Percentiles rank a stretch among this genome's conserved stretches.
These are phyloP conservation scores for Pteria penguin DNA, from an alignment of 2,888 invertebrate species.

Conservation along the genomic window DNA sequence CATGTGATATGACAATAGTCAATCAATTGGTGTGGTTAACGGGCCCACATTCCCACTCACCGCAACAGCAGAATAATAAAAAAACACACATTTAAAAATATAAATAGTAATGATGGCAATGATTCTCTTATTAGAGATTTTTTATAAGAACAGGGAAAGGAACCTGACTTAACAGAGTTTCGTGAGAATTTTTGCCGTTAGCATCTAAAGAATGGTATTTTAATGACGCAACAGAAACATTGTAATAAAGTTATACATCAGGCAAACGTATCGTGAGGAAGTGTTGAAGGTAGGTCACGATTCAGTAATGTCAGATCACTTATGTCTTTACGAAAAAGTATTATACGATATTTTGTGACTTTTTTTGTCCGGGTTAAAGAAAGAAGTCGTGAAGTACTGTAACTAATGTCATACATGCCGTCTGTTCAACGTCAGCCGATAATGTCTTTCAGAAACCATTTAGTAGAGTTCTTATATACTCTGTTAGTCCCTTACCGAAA, in stretches of 20 bases:
- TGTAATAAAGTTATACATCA: slow-evolving; percentile 41
- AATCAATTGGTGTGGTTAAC: too few species aligned
- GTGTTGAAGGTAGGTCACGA: slow-evolving; percentile 43
- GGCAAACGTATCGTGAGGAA: slow-evolving; percentile 41
- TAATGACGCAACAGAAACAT: too few species aligned
- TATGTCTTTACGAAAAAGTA: slow-evolving; percentile 45
- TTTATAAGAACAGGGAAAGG: slow-evolving; percentile 39
- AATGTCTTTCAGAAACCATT: slow-evolving; percentile 48
- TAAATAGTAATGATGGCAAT: not conserved
- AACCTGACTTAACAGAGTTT: slow-evolving; percentile 39
- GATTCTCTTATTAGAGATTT: slow-evolving; percentile 37
- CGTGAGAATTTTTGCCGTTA: slow-evolving; percentile 36
- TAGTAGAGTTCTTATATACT: slow-evolving; percentile 42
- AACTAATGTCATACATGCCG: slow-evolving; percentile 39
- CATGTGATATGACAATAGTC: too few species aligned
- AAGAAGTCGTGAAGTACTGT: slow-evolving; percentile 36
- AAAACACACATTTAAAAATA: not conserved
- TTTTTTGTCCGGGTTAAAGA: slow-evolving; percentile 35
- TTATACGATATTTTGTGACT: slow-evolving; percentile 35
- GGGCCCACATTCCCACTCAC: too few species aligned
- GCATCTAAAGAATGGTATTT: slow-evolving; percentile 28
- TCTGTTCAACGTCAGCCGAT: slow-evolving; percentile 38
- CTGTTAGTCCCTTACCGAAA: slow-evolving; percentile 47
- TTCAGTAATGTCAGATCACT: slow-evolving; percentile 42
- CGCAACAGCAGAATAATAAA: too few species aligned